These are phyloP conservation scores for Drosophila lini DNA, from an alignment of 1,140 invertebrate species.

Conservation along the genomic window DNA sequence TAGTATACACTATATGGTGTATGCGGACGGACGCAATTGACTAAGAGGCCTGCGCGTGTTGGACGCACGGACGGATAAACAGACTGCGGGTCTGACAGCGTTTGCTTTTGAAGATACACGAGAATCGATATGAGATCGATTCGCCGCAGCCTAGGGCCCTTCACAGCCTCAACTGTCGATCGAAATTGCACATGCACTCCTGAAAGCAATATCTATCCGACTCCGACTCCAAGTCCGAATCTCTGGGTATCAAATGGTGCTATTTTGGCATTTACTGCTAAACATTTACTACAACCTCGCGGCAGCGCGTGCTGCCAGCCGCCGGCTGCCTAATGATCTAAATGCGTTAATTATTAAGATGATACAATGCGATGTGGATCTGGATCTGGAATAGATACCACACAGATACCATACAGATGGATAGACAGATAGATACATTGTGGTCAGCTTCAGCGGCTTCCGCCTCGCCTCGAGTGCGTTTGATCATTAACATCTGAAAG, in stretches of 20 bases:
- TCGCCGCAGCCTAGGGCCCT: constrained; percentile 22
- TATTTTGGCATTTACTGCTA: constrained; percentile 59
- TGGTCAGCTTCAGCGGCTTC: constrained; percentile 50
- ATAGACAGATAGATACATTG: constrained; percentile 36
- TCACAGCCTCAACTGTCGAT: background rate
- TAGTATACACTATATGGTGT: constrained; percentile 8
- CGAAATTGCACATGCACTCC: constrained; percentile 29
- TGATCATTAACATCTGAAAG: constrained; percentile 58
- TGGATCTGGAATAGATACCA: constrained; percentile 11
- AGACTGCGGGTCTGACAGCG: constrained; percentile 55
- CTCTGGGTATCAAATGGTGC: constrained; percentile 1
- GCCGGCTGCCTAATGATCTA: constrained; percentile 46
- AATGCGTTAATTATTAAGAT: constrained; percentile 73
- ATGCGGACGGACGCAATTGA: constrained; percentile 32
- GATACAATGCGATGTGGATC: constrained; percentile 44
- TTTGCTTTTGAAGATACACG: constrained; percentile 19
- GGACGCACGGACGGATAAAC: constrained; percentile 56
- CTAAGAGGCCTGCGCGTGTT: constrained; percentile 73
- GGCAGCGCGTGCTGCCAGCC: constrained; percentile 55
- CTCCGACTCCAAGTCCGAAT: background rate
- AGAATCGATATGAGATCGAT: constrained; percentile 5
- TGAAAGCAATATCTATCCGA: background rate
- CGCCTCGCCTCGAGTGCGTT: constrained; percentile 58
- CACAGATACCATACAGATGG: constrained; percentile 16
- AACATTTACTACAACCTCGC: constrained; percentile 37